These are phyloP conservation scores for Cryptosula pallasiana DNA, from an alignment of 2,888 invertebrate species.

Conservation along the genomic window DNA sequence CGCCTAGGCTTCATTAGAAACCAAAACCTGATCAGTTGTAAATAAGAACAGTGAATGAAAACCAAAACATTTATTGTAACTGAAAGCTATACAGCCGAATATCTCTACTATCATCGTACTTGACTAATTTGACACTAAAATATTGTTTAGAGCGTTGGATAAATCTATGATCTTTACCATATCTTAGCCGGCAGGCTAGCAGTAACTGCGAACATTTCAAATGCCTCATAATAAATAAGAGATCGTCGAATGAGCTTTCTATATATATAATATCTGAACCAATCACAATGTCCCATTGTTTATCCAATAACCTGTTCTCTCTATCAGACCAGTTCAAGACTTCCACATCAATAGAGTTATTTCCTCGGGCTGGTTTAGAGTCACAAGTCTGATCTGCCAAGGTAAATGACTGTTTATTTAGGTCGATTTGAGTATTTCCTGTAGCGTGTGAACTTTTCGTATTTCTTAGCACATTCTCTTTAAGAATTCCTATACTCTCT, in stretches of 20 bases:
- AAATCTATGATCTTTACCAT: conserved; percentile 43
- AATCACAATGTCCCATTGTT: conserved; percentile 42
- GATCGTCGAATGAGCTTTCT: conserved; percentile 45
- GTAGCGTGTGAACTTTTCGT: conserved; percentile 26
- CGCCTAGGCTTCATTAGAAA: too few relatives aligned
- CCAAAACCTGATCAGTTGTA: too few relatives aligned
- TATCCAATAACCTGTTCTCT: conserved; percentile 26
- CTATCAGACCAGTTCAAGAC: conserved; percentile 44
- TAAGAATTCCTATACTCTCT: conserved; percentile 35
- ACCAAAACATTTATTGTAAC: too few relatives aligned
- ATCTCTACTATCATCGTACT: conserved; percentile 37
- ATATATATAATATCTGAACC: conserved; percentile 52
- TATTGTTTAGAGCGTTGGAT: conserved; percentile 34
- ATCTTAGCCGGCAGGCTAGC: conserved; percentile 45
- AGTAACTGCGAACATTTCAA: conserved; percentile 34
- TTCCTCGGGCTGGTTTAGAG: neutral
- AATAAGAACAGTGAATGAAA: too few relatives aligned
- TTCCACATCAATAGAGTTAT: conserved; percentile 27
- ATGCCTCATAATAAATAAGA: conserved; percentile 37
- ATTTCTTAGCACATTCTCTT: conserved; percentile 34
- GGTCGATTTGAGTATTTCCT: neutral
- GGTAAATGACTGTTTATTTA: neutral
- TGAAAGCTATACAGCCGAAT: conserved; percentile 36
- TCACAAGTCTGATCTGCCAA: neutral
- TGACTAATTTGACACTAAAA: conserved; percentile 36